Evolutionary conservation across 2,113 vertebrate species (phyloP), one percentile per base, ranked within the genome.

Genomic region (Pomatostomus ruficeps): DNA sequence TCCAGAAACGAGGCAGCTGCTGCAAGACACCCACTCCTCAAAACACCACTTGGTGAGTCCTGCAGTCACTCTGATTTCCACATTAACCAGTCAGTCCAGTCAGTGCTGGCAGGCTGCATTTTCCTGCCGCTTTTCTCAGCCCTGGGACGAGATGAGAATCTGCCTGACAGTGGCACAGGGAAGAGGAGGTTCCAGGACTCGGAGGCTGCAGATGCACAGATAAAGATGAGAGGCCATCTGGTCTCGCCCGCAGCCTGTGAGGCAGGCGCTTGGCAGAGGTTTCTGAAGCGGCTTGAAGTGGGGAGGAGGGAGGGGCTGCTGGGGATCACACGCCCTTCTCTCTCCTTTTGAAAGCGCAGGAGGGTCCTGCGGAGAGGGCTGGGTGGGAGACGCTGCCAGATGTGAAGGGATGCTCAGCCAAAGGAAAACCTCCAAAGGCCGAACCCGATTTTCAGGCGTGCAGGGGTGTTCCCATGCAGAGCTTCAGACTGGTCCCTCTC

Each of bases 161-260:
- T 85, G 29, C 36, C 59, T 73, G 35, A 10, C 7, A 3, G 49
- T 46, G 80, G 84, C 91, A 65, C 70, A 70, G 89, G 77, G 70
- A 65, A 72, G 45, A 38, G 62, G 58, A 76, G 54, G 58, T 71
- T 88, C 79, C 91, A 84, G 72, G 33, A 22, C 80, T 85, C 71
- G 21, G 35, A 84, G 54, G 63, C 61, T 91, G 87, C 71, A 93
- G 90, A 81, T 88, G 84, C n/a, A 48, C 40, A 82, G 93, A 85
- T 75, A 84, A 88, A 71, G 82, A 86, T 11, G 72, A 88, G 88
- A 90, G 75, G 82, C 83, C 93, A 86, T 91, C 89, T 93, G 87
- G 52, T 52, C 68, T 68, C 76, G 18, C 22, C 65, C 20, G 0
- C 19, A 18, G 48, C 1, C 61, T 85, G 85, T 38, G 74, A 88